Evolutionary conservation across 2,888 invertebrate species (phyloP).

Genomic region (Eupeodes latifasciatus): DNA sequence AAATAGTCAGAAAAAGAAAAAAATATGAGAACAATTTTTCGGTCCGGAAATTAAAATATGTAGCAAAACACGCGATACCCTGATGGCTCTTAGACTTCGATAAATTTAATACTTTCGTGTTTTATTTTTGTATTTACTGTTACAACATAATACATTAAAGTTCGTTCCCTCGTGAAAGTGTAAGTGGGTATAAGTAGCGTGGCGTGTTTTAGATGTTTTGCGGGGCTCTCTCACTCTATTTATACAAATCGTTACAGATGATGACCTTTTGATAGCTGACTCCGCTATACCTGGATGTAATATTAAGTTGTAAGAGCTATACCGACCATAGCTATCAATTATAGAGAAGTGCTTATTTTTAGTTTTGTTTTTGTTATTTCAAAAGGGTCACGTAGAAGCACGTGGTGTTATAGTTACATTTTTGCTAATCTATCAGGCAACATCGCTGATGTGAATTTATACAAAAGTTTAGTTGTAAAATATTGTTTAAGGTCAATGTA

Average conservation of each 20-base stretch:
- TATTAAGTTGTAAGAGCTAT: slow-evolving; percentile 4
- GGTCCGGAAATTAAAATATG: slow-evolving; percentile 25
- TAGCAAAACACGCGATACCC: slow-evolving; percentile 29
- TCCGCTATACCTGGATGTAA: neutral
- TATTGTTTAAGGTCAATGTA: neutral
- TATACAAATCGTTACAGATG: slow-evolving; percentile 24
- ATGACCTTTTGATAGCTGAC: slow-evolving; percentile 24
- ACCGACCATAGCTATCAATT: slow-evolving; percentile 18
- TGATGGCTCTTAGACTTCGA: neutral
- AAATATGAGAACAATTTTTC: neutral
- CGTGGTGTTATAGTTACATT: neutral
- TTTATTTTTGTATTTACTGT: neutral
- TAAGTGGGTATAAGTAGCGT: slow-evolving; percentile 7
- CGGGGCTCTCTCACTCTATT: too few relatives aligned
- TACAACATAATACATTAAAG: slow-evolving; percentile 14
- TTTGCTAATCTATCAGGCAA: slow-evolving; percentile 1
- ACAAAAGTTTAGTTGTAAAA: too few relatives aligned
- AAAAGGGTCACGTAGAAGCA: neutral
- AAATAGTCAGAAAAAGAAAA: slow-evolving; percentile 1
- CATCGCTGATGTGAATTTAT: too few relatives aligned
- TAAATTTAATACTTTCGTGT: slow-evolving; percentile 21
- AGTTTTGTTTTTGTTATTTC: neutral
- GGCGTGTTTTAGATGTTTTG: neutral
- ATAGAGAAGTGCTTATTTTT: neutral
- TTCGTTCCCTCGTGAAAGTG: neutral